These are phyloP conservation scores for Neostethus bicornis DNA, from an alignment of 2,797 vertebrate species.

Conservation along the genomic window DNA sequence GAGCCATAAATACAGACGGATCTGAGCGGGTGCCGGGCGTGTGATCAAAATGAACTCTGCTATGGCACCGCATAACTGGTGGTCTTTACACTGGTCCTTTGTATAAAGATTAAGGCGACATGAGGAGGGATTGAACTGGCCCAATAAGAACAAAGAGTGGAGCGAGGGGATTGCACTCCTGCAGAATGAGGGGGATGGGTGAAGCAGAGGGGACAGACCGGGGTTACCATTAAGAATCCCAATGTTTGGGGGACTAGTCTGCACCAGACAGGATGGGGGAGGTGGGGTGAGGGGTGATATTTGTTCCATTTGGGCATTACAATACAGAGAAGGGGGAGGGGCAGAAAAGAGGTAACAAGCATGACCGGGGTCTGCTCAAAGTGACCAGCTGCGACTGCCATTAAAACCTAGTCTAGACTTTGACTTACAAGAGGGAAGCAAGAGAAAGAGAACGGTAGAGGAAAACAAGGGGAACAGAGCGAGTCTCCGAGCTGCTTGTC, in stretches of 20 bases:
- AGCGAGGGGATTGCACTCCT: conserved; percentile 52
- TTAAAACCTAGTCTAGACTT: conserved; percentile 85
- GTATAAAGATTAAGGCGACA: conserved; percentile 83
- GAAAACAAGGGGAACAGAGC: conserved; percentile 38
- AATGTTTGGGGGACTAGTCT: conserved; percentile 55
- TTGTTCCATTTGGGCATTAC: conserved; percentile 51
- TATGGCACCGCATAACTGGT: conserved; percentile 79
- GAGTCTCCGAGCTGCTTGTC: conserved; percentile 49
- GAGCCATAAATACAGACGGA: conserved; percentile 39
- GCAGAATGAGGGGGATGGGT: conserved; percentile 55
- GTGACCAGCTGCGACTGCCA: conserved; percentile 78
- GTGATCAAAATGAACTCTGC: conserved; percentile 61
- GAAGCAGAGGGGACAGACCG: conserved; percentile 31
- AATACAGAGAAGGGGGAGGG: conserved; percentile 51
- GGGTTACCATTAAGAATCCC: conserved; percentile 60
- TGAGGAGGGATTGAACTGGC: conserved; percentile 78
- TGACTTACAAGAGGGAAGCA: conserved; percentile 71
- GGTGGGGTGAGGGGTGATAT: conserved; percentile 49
- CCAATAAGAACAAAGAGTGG: conserved; percentile 75
- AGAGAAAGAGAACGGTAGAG: conserved; percentile 43
- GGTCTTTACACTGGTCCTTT: conserved; percentile 83
- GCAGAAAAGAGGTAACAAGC: conserved; percentile 20
- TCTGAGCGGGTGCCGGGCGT: conserved; percentile 27
- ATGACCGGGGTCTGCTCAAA: conserved; percentile 57
- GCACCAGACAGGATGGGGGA: conserved; percentile 65